Evolutionary conservation across 2,113 vertebrate genomes (phyloP), one percentile per base, ranked within the genome.

Genomic region (Rhinoptilus africanus): DNA sequence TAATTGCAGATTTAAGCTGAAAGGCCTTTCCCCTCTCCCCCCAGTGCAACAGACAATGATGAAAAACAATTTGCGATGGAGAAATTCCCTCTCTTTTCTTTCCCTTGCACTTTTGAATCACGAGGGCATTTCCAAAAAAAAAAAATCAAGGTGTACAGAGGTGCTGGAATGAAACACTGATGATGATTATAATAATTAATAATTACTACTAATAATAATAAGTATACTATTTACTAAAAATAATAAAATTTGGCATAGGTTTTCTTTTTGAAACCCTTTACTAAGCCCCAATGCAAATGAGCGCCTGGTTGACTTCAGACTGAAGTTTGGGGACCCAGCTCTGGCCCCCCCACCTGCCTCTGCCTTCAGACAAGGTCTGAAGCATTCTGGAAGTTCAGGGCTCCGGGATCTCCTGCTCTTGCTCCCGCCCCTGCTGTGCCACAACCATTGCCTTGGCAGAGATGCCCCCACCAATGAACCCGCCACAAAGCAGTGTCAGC

Each of bases 1-100:
- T 28, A 17, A 9, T 8, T 22, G 30, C 23, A 35, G 47, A 24
- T 0, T 35, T 56, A 53, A 57, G 45, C 17, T 23, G 30, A 32
- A 91, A 79, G 17, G 24, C 39, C 12, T 78, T 79, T 51, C 0
- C 8, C 12, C 15, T 8, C 7, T 53, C 19, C 35, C 11, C 27
- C 78, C 28, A 15, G 69, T 17, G 8, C 19, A 69, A 21, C 19
- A 43, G 72, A 39, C 12, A 47, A 37, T 26, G 23, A 16, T 16
- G 39, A 24, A 69, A 60, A 74, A 1, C 12, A 19, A 12, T 9
- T n/a, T 62, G 19, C 9, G 22, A 24, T 16, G 15, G 56, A 41
- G 53, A 7, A 5, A 0, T 27, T 88, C 2, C 0, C 19, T 50
- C 39, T 54, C 11, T 32, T 68, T 35, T 17, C 53, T 54, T 41